Evolutionary conservation across 2,113 vertebrate species (phyloP).

Genomic region (Oryzias celebensis): DNA sequence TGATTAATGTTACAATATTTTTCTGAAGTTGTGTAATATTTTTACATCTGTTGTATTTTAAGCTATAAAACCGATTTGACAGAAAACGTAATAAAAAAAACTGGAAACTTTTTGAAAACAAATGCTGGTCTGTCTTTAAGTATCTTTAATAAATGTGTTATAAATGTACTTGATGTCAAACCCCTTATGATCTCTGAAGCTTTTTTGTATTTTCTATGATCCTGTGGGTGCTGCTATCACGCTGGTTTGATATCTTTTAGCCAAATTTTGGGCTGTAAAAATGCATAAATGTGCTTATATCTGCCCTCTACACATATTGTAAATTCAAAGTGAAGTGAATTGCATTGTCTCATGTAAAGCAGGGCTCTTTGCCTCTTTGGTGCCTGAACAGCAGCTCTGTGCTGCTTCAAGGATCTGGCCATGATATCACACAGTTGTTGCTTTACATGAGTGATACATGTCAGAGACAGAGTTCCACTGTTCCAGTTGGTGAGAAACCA

Average conservation of each 20-base stretch:
- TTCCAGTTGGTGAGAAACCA: slow-evolving; percentile 32
- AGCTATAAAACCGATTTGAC: too few relatives aligned
- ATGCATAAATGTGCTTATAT: slow-evolving; percentile 1
- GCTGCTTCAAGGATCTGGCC: slow-evolving; percentile 2
- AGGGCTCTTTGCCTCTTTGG: slow-evolving; percentile 8
- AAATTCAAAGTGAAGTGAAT: slow-evolving; percentile 58
- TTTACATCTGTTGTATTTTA: too few relatives aligned
- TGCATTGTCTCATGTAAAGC: slow-evolving; percentile 48
- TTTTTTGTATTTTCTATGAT: not conserved
- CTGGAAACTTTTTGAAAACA: too few relatives aligned
- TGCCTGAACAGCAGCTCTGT: slow-evolving; percentile 45
- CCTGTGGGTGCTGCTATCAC: slow-evolving; percentile 50
- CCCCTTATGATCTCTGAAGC: too few relatives aligned
- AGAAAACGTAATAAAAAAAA: too few relatives aligned
- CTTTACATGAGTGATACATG: slow-evolving; percentile 10
- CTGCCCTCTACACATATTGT: slow-evolving; percentile 11
- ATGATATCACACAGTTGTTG: slow-evolving; percentile 6
- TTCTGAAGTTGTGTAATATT: too few relatives aligned
- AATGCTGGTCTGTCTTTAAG: too few relatives aligned
- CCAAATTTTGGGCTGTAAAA: slow-evolving; percentile 19
- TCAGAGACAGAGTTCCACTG: slow-evolving; percentile 6
- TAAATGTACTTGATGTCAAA: too few relatives aligned
- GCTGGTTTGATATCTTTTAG: slow-evolving; percentile 33
- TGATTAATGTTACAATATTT: too few relatives aligned
- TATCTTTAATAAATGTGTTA: too few relatives aligned